Base-by-base conservation (phyloP, 2,888 invertebrate genomes). In the Tinea semifulvella region DNA sequence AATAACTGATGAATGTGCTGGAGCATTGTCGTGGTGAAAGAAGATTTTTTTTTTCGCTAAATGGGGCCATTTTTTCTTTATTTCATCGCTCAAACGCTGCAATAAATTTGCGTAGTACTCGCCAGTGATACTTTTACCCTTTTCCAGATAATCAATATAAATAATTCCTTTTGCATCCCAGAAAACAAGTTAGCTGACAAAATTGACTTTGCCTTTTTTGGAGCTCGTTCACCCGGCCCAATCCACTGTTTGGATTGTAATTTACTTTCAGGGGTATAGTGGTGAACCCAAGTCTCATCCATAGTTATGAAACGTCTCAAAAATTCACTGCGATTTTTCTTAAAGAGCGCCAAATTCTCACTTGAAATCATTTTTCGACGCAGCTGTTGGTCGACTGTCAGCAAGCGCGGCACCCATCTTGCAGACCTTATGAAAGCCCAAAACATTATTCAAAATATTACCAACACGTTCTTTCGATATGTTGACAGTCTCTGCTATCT, bases 1-100 rank as follows among this genome's bases (percentile, higher is more conserved):
- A n/a, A n/a, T n/a, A n/a, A n/a, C n/a, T n/a, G n/a, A n/a, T n/a
- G n/a, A n/a, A n/a, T 49, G 49, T 13, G 17, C 36, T 40, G 52
- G 49, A 44, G 49, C 51, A 35, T 50, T 51, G 48, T 49, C 49
- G 40, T 50, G 50, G 43, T 51, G 48, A 46, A 52, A 50, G 20
- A 51, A 42, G 39, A 46, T 46, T 50, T 52, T 53, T 46, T 52
- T 52, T 47, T 48, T 45, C 38, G 48, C 44, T n/a, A n/a, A 46
- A 49, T 46, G n/a, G 47, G 50, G 48, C 45, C 47, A 47, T 26
- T 47, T 50, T 43, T 49, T 18, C 18, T 19, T 35, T 42, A 49
- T 46, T 43, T 46, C 22, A 38, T 10, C 26, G 17, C 43, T 16
- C 42, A 45, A 19, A 7, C 11, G 45, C 2, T 45, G 7, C 11